Evolutionary conservation across 2,888 invertebrate species (phyloP).

Genomic region (Andrena minutula): DNA sequence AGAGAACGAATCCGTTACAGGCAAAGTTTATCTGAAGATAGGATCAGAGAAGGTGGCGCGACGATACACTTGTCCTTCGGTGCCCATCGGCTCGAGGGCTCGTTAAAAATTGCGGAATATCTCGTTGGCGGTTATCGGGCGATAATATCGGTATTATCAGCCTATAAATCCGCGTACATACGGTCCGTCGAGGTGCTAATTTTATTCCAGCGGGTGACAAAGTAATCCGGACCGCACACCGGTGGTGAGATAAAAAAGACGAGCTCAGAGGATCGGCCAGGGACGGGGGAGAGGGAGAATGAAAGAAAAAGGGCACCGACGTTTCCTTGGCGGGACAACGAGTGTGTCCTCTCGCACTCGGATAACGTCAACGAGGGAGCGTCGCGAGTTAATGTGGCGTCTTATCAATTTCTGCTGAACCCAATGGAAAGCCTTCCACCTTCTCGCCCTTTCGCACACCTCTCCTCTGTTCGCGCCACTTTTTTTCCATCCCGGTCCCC

Average conservation of each 20-base stretch:
- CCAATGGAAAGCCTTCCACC: slow-evolving; percentile 49
- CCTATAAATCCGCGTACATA: slow-evolving; percentile 47
- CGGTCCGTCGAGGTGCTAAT: slow-evolving; percentile 48
- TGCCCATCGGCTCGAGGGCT: not conserved
- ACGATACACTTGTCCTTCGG: slow-evolving; percentile 15
- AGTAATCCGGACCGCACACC: slow-evolving; percentile 69
- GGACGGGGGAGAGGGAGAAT: not conserved
- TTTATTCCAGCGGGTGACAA: slow-evolving; percentile 64
- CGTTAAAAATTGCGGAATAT: slow-evolving; percentile 36
- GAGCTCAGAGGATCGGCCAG: not conserved
- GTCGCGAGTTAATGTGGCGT: slow-evolving; percentile 67
- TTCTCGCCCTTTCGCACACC: slow-evolving; percentile 45
- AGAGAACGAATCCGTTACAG: slow-evolving; percentile 15
- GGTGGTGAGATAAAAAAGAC: slow-evolving; percentile 59
- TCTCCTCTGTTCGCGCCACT: slow-evolving; percentile 14
- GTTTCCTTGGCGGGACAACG: slow-evolving; percentile 36
- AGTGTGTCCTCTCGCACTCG: slow-evolving; percentile 49
- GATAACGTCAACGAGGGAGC: slow-evolving; percentile 71
- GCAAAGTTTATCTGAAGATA: slow-evolving; percentile 24
- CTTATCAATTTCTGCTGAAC: slow-evolving; percentile 75
- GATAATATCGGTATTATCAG: slow-evolving; percentile 59
- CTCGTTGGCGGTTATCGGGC: slow-evolving; percentile 38
- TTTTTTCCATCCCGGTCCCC: slow-evolving; percentile 46
- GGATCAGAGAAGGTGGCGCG: not conserved
- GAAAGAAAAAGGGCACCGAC: slow-evolving; percentile 16